A percentile compares a stretch with the other conserved stretches of the same genome.
phyloP scores from a whole-genome alignment of 2,888 invertebrate genomes.

The Salpingus planirostris region DNA sequence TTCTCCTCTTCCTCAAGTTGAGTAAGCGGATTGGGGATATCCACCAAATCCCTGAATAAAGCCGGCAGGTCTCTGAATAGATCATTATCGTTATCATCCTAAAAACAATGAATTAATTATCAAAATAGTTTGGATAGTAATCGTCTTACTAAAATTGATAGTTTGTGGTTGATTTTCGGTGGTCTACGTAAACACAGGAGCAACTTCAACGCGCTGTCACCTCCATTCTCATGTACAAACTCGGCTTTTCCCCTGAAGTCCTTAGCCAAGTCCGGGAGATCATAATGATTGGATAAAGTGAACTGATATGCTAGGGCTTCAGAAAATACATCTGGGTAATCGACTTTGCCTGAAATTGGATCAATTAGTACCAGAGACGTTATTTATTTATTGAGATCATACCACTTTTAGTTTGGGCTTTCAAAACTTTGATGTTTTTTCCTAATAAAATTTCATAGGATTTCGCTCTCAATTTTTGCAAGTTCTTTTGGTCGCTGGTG shows the following conservation, averaged over 20 bases:
- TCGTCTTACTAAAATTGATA: too few relatives aligned
- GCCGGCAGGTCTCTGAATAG: too few relatives aligned
- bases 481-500: slow-evolving; percentile 16
- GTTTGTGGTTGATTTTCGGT: slow-evolving; percentile 25
- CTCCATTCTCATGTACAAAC: slow-evolving; percentile 18
- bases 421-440: slow-evolving; percentile 5
- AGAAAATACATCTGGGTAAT: slow-evolving; percentile 29
- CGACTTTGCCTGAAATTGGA: too few relatives aligned
- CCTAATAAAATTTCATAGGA: slow-evolving; percentile 31
- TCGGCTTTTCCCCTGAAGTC: slow-evolving; percentile 24
- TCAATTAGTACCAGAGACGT: too few relatives aligned
- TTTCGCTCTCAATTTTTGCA: slow-evolving; percentile 27
- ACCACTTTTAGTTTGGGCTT: background rate
- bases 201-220: slow-evolving; percentile 23
- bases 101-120: background rate
- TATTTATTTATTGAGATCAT: too few relatives aligned
- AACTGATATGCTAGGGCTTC: slow-evolving; percentile 34
- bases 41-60: too few relatives aligned
- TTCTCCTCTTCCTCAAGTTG: too few relatives aligned
- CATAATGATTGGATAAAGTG: slow-evolving; percentile 26
- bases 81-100: background rate
- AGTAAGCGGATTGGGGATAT: too few relatives aligned
- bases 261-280: slow-evolving; percentile 24
- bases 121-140: slow-evolving; percentile 3
- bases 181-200: slow-evolving; percentile 23